Evolutionary conservation across 2,888 invertebrate species (phyloP), one percentile per base, ranked within the genome.

Genomic region (Drosophila setosimentum): DNA sequence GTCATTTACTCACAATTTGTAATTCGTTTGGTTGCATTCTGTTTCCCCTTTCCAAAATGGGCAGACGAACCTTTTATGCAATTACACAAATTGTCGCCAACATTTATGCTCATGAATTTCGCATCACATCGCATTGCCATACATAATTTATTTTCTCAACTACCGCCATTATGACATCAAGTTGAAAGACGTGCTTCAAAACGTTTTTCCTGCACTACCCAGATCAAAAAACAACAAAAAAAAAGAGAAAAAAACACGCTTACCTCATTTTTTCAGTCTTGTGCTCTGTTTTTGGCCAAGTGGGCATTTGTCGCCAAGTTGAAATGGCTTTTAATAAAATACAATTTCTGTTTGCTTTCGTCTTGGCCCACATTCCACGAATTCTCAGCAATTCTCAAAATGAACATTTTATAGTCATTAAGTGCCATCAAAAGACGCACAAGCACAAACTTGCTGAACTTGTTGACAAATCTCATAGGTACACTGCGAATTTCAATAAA

Each of bases 271-370:
- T 40, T 45, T 48, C 32, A 37, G 33, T 24, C 40, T 21, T 37
- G 30, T 27, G 27, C 54, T 32, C 30, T 21, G 5, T 48, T 74
- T 27, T 32, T 66, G 45, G 35, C 48, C 53, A 69, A 73, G 60
- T 71, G 74, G 74, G 50, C 78, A 82, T 80, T 84, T 87, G 87
- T 87, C 80, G 82, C 78, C 82, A 82, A 84, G 85, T 76, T 84
- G 64, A 76, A 87, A 87, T 87, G 78, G 83, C 85, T 87, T 87
- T 87, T 84, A 84, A 84, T 84, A 78, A 82, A 84, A 84, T 78
- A 82, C 76, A 82, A 84, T 84, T 82, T 75, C 62, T 76, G 73
- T 87, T 84, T 87, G 87, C 84, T 75, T 78, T 73, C 55, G 63
- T 40, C 65, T 76, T 70, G 70, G 73, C 54, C 73, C 71, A 70